A percentile compares a stretch with the other conserved stretches of the same genome.
These are phyloP conservation scores for Hipposideros armiger DNA, from an alignment of 2,113 vertebrate species.

Conservation along the genomic window DNA sequence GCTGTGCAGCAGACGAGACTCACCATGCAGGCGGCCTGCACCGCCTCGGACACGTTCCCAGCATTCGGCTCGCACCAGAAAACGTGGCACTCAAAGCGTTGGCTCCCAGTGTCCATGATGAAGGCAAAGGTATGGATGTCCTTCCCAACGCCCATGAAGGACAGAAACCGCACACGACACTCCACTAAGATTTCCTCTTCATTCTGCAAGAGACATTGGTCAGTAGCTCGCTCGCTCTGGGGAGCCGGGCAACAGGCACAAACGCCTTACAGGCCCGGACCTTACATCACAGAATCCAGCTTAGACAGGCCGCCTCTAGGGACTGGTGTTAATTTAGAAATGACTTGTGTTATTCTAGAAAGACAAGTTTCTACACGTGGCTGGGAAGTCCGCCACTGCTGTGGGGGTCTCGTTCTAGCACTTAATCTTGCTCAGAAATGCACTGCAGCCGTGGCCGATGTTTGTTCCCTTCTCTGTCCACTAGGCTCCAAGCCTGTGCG, in stretches of 20 bases:
- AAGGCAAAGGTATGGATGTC: conserved; percentile 97
- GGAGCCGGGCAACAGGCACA: neutral
- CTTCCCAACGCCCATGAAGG: conserved; percentile 98
- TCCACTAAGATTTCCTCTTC: conserved; percentile 97
- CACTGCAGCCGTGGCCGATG: fast-evolving
- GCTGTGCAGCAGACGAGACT: conserved; percentile 63
- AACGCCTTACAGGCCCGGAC: fast-evolving
- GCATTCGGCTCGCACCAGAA: conserved; percentile 99
- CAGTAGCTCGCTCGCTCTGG: fast-evolving
- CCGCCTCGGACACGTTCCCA: conserved; percentile 95
- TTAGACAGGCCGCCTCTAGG: fast-evolving
- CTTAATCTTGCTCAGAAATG: neutral
- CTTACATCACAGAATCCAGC: neutral
- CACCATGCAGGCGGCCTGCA: conserved; percentile 99
- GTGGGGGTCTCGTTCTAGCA: neutral
- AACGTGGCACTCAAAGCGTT: conserved; percentile 97
- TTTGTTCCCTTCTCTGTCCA: fast-evolving
- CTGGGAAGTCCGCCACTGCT: neutral
- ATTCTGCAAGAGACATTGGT: conserved; percentile 83
- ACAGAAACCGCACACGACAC: conserved; percentile 97
- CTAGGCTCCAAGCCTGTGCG: fast-evolving
- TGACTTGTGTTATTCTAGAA: neutral
- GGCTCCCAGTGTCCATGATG: conserved; percentile 98
- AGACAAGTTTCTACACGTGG: neutral
- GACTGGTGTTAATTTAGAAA: neutral